A percentile compares a stretch with the other conserved stretches of the same genome.
These are phyloP conservation scores for Peucedramus taeniatus DNA, from an alignment of 2,113 vertebrate genomes.

Conservation along the genomic window DNA sequence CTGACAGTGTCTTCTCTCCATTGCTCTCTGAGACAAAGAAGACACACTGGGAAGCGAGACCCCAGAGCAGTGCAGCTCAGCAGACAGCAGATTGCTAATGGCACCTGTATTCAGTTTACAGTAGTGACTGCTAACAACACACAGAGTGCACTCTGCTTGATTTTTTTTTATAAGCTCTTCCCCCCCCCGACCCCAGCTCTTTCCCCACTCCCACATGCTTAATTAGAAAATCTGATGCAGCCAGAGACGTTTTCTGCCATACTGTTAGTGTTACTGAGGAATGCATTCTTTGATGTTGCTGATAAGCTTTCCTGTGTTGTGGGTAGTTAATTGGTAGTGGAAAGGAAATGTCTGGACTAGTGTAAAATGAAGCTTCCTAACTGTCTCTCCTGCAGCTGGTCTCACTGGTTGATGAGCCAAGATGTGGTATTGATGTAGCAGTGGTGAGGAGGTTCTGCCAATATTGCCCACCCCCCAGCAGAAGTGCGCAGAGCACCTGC, in stretches of 20 bases:
- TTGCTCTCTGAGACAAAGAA: not conserved
- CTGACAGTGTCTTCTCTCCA: not conserved
- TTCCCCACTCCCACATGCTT: not conserved
- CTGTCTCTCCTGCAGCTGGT: conserved; percentile 61
- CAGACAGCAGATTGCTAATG: conserved; percentile 47
- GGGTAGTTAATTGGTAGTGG: conserved; percentile 69
- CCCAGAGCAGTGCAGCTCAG: not conserved
- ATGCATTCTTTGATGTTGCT: conserved; percentile 44
- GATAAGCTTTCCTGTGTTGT: conserved; percentile 62
- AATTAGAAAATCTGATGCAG: conserved; percentile 60
- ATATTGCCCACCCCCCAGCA: conserved; percentile 22
- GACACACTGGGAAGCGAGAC: not conserved
- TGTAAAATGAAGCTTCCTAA: conserved; percentile 57
- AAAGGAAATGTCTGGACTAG: conserved; percentile 70
- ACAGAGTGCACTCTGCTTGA: not conserved
- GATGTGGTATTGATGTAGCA: conserved; percentile 30
- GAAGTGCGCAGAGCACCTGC: conserved; percentile 23
- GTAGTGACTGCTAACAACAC: conserved; percentile 8
- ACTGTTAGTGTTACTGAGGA: conserved; percentile 58
- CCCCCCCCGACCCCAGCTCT: not conserved
- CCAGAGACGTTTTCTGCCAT: conserved; percentile 49
- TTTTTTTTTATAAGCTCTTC: not conserved
- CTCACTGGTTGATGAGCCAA: conserved; percentile 56
- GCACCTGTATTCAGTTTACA: conserved; percentile 16
- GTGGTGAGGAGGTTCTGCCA: conserved; percentile 18